Evolutionary conservation across 2,888 invertebrate species (phyloP), one percentile per base, ranked within the genome.

Genomic region (Agrotis exclamationis): DNA sequence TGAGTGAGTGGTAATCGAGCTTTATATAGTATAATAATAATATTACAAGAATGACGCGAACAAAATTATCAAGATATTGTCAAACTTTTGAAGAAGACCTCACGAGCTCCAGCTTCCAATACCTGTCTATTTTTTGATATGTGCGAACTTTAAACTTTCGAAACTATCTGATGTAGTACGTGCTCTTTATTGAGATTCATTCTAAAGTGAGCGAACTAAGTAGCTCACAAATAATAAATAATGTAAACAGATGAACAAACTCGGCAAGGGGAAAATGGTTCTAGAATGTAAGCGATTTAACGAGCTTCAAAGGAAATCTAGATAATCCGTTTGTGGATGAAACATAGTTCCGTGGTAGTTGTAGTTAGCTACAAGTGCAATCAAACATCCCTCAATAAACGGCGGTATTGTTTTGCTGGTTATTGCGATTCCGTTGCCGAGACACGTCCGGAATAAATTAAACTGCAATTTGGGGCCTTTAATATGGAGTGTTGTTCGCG

Each of bases 361-460:
- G 69, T 82, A 80, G 79, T 78, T 85, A 83, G 83, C 84, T 88
- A 86, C 91, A 88, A 91, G 87, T 91, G 90, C 90, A 92, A 93
- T 93, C 90, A 91, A 92, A 92, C 90, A 89, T 84, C 86, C 89
- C 87, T 89, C 92, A 91, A 93, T 94, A 93, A 93, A 91, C 89
- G 91, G 87, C 88, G 91, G 91, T 91, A 94, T 94, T 94, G 95
- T 94, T 96, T 95, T 93, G 91, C 89, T 90, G 90, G 95, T 95
- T 96, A 95, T 95, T 95, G 93, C 95, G 93, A 95, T 94, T 94
- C 93, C 92, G 93, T 94, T 95, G 94, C 94, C 93, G 94, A 93
- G 94, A 95, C 96, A 96, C 96, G 96, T 92, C 87, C 94, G 87
- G 96, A 95, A 96, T 96, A 96, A 95, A 95, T 96, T 95, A 95